These are phyloP conservation scores for Sardinella longiceps DNA, from an alignment of 2,797 vertebrate genomes.

Conservation along the genomic window DNA sequence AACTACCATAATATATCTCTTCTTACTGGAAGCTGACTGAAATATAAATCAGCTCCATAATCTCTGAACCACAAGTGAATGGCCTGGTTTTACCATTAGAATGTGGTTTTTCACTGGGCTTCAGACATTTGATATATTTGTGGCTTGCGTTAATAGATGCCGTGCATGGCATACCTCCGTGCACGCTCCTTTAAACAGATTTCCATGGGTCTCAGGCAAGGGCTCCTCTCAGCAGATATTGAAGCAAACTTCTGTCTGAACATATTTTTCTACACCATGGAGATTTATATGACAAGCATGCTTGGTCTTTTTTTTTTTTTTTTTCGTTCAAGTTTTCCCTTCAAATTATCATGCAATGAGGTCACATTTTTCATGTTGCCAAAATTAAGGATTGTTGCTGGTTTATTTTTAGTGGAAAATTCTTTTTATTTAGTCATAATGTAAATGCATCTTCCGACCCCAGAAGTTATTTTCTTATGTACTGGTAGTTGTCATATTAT, in stretches of 20 bases:
- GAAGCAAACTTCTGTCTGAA: slow-evolving; percentile 25
- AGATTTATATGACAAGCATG: slow-evolving; percentile 7
- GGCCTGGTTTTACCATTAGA: slow-evolving; percentile 47
- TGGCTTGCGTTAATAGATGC: slow-evolving; percentile 66
- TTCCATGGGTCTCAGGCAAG: slow-evolving; percentile 5
- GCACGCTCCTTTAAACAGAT: slow-evolving; percentile 13
- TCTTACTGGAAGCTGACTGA: not conserved
- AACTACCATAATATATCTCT: not conserved
- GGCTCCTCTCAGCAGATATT: slow-evolving; percentile 7
- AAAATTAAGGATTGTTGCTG: not conserved
- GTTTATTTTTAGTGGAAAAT: not conserved
- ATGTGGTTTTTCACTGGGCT: slow-evolving; percentile 46
- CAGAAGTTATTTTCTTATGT: not conserved
- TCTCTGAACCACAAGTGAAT: slow-evolving; percentile 57
- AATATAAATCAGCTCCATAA: not conserved
- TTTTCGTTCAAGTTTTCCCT: not conserved
- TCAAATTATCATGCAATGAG: not conserved
- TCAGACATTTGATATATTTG: slow-evolving; percentile 55
- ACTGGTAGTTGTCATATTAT: not conserved
- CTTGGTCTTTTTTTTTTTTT: not conserved
- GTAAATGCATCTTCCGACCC: not conserved
- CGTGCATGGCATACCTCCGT: slow-evolving; percentile 51
- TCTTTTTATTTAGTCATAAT: not conserved
- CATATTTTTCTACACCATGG: not conserved
- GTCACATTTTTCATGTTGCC: slow-evolving; percentile 10